These are phyloP conservation scores for Lepidonotus clava DNA, from an alignment of 2,888 invertebrate species.

Conservation along the genomic window DNA sequence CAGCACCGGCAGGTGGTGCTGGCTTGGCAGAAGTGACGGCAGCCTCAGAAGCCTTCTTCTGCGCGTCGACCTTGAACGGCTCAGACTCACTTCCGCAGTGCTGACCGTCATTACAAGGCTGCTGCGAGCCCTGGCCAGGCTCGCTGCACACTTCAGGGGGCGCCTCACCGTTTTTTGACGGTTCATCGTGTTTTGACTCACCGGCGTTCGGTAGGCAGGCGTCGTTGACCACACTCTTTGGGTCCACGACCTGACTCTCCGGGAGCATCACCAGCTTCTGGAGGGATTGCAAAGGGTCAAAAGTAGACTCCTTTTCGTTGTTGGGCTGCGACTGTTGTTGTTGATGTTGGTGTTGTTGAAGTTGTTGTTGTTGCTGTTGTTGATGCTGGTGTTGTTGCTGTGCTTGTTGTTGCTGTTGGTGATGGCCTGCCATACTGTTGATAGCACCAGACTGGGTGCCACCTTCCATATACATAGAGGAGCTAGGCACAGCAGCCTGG, in stretches of 20 bases:
- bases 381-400: conserved; percentile 47
- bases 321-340: conserved; percentile 42
- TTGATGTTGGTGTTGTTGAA: neutral
- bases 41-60: neutral
- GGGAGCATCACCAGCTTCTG: conserved; percentile 63
- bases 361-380: conserved; percentile 25
- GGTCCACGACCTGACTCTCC: conserved; percentile 69
- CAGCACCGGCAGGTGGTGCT: neutral
- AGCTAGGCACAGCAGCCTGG: conserved; percentile 57
- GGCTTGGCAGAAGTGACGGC: neutral
- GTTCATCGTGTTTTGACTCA: conserved; percentile 28
- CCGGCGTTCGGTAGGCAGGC: conserved; percentile 56
- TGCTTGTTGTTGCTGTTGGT: conserved; percentile 10
- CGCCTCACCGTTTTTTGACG: conserved; percentile 49
- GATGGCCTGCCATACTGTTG: conserved; percentile 23
- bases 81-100: conserved; percentile 33
- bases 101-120: conserved; percentile 40
- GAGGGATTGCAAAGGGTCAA: conserved; percentile 74
- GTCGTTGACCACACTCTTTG: conserved; percentile 78
- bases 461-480: conserved; percentile 39
- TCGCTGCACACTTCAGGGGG: conserved; percentile 45
- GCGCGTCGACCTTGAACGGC: neutral
- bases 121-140: neutral
- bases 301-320: conserved; percentile 57
- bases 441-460: neutral